These are phyloP conservation scores for Medauroidea extradentata DNA, from an alignment of 1,140 invertebrate genomes.

Conservation along the genomic window DNA sequence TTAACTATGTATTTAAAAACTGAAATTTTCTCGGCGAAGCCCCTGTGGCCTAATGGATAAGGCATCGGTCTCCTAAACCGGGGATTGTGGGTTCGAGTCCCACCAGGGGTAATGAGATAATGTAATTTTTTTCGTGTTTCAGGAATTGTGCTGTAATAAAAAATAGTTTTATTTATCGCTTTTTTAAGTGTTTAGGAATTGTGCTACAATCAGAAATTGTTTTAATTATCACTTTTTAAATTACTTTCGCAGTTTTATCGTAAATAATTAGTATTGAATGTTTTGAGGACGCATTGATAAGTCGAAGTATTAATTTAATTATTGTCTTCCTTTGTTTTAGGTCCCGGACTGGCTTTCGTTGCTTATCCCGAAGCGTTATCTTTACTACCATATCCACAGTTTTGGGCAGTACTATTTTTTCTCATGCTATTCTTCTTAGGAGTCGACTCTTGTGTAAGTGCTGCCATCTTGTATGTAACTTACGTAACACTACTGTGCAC, in stretches of 20 bases:
- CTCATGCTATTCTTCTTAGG: slow-evolving; percentile 76
- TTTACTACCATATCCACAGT: slow-evolving; percentile 65
- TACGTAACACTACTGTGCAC: too few species aligned
- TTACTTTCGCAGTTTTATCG: too few species aligned
- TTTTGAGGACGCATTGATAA: too few species aligned
- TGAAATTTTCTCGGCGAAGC: too few species aligned
- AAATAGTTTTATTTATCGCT: too few species aligned
- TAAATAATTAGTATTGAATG: too few species aligned
- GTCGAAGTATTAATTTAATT: too few species aligned
- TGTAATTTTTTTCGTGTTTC: not conserved
- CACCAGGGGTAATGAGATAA: slow-evolving; percentile 55
- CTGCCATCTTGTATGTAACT: too few species aligned
- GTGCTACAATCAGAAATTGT: too few species aligned
- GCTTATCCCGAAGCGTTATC: slow-evolving; percentile 79
- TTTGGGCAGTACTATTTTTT: slow-evolving; percentile 83
- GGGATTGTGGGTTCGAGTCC: slow-evolving; percentile 70
- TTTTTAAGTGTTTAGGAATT: too few species aligned
- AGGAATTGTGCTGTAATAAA: not conserved
- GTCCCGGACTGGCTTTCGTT: slow-evolving; percentile 76
- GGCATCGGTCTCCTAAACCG: slow-evolving; percentile 70
- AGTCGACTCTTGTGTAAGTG: slow-evolving; percentile 57
- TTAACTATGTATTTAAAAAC: too few species aligned
- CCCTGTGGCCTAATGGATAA: slow-evolving; percentile 71
- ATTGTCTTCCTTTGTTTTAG: slow-evolving; percentile 39
- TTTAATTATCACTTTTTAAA: too few species aligned